Evolutionary conservation across 2,888 invertebrate genomes (phyloP).

Genomic region (Rhabditophanes sp.): DNA sequence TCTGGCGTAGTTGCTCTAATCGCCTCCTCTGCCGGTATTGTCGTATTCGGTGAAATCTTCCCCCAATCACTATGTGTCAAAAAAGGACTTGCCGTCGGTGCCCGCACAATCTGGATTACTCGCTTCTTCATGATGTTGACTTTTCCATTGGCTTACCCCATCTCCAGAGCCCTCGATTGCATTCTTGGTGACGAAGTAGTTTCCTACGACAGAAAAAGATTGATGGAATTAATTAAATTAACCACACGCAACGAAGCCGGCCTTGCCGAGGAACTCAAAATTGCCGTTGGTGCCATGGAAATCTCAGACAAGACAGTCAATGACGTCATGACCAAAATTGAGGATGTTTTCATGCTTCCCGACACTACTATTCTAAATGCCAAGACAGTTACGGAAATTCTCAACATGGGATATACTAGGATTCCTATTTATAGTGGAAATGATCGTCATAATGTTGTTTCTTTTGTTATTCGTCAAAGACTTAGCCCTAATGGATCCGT

Average conservation of each 20-base stretch:
- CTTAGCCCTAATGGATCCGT: slow-evolving; percentile 92
- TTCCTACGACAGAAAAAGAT: slow-evolving; percentile 81
- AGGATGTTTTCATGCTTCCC: slow-evolving; percentile 88
- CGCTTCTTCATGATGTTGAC: slow-evolving; percentile 45
- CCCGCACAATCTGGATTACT: slow-evolving; percentile 67
- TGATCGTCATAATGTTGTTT: slow-evolving; percentile 33
- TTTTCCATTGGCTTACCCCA: slow-evolving; percentile 18
- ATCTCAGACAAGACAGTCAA: slow-evolving; percentile 24
- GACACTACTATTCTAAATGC: slow-evolving; percentile 70
- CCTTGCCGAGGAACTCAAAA: slow-evolving; percentile 28
- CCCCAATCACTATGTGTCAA: slow-evolving; percentile 53
- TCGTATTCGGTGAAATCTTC: slow-evolving; percentile 52
- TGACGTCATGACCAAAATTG: slow-evolving; percentile 31
- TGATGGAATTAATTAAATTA: slow-evolving; percentile 69
- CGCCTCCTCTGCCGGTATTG: slow-evolving; percentile 56
- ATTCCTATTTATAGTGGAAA: slow-evolving; percentile 65
- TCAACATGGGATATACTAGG: slow-evolving; percentile 74
- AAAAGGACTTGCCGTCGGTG: slow-evolving; percentile 37
- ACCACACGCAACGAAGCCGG: slow-evolving; percentile 15
- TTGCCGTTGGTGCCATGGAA: slow-evolving; percentile 34
- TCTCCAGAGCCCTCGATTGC: slow-evolving; percentile 24
- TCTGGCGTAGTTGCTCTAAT: slow-evolving; percentile 33
- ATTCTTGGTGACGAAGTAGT: slow-evolving; percentile 79
- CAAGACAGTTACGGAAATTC: slow-evolving; percentile 86
- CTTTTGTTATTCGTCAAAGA: slow-evolving; percentile 81